These are phyloP conservation scores for Monarcha castaneiventris DNA, from an alignment of 2,113 vertebrate species.

Conservation along the genomic window DNA sequence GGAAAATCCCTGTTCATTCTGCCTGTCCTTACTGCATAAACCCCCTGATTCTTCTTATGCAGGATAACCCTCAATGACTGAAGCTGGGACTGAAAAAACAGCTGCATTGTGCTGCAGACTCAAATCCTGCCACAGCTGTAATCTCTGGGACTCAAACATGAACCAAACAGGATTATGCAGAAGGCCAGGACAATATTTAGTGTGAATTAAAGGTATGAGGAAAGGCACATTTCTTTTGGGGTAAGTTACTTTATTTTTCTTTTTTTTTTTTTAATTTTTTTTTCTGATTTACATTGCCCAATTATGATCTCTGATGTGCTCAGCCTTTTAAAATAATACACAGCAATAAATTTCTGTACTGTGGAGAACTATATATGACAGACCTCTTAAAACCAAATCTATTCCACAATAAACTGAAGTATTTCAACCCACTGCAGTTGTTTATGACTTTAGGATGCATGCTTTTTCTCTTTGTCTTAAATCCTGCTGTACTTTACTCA, in stretches of 20 bases:
- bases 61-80: slow-evolving; percentile 44
- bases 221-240: not conserved
- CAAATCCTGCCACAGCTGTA: slow-evolving; percentile 44
- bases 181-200: not conserved
- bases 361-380: not conserved
- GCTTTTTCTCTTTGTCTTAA: not conserved
- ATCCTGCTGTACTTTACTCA: not conserved
- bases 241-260: slow-evolving; percentile 23
- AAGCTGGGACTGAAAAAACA: slow-evolving; percentile 62
- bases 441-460: slow-evolving; percentile 12
- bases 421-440: not conserved
- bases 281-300: not conserved
- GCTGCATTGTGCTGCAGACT: slow-evolving; percentile 78
- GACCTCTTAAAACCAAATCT: slow-evolving; percentile 4
- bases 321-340: not conserved
- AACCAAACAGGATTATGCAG: slow-evolving; percentile 39
- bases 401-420: not conserved
- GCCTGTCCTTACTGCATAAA: slow-evolving; percentile 29
- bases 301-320: slow-evolving; percentile 2
- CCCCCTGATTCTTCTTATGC: not conserved
- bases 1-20: not conserved
- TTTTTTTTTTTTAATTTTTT: not conserved
- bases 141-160: slow-evolving; percentile 36
- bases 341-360: not conserved
- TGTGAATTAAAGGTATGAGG: slow-evolving; percentile 13